Evolutionary conservation across 2,888 invertebrate species (phyloP).

Genomic region (Meloe dianella): DNA sequence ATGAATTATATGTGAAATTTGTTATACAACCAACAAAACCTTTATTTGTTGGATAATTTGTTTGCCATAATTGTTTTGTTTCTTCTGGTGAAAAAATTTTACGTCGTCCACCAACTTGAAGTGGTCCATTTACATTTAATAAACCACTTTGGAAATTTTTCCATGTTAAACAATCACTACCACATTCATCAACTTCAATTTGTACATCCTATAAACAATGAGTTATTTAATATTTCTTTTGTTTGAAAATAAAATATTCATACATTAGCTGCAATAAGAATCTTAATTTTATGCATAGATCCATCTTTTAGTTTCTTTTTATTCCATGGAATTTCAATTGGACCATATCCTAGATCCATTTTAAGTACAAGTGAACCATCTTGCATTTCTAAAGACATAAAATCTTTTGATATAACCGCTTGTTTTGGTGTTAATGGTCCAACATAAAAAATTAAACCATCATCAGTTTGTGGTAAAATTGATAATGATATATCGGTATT

Average conservation of each 20-base stretch:
- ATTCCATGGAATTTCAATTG: conserved; percentile 71
- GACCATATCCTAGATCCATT: conserved; percentile 88
- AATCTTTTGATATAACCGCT: conserved; percentile 77
- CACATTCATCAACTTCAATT: conserved; percentile 56
- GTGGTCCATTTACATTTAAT: conserved; percentile 78
- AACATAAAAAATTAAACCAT: conserved; percentile 88
- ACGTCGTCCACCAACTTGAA: conserved; percentile 83
- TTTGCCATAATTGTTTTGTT: conserved; percentile 70
- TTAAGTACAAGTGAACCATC: conserved; percentile 83
- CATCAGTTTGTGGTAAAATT: conserved; percentile 75
- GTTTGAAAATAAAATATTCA: conserved; percentile 21
- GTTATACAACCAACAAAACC: conserved; percentile 90
- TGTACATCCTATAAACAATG: conserved; percentile 56
- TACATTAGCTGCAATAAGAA: conserved; percentile 65
- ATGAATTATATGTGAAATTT: conserved; percentile 85
- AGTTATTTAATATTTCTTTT: neutral
- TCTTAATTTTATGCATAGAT: conserved; percentile 85
- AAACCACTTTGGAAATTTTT: conserved; percentile 48
- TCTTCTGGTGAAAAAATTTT: conserved; percentile 70
- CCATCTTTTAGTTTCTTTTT: conserved; percentile 81
- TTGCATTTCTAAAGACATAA: conserved; percentile 85
- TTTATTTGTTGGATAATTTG: conserved; percentile 70
- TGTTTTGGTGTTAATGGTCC: conserved; percentile 73
- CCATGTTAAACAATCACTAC: conserved; percentile 52
- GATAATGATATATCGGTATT: conserved; percentile 82